Evolutionary conservation across 1,140 invertebrate genomes (phyloP).

Genomic region (Drosophila pseudoananassae): DNA sequence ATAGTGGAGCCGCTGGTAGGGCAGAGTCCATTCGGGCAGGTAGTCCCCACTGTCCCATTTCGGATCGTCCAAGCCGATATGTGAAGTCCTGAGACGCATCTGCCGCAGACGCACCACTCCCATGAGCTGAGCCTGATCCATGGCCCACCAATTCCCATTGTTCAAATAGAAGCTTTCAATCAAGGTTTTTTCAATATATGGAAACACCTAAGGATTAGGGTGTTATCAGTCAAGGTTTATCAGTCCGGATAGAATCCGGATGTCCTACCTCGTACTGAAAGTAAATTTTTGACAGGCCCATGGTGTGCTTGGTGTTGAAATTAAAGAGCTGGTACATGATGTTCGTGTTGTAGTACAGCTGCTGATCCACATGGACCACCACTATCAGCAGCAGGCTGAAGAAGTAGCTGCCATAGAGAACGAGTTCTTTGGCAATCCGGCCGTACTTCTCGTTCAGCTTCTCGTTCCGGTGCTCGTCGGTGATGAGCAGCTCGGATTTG

Average conservation of each 20-base stretch:
- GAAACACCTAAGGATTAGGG: constrained; percentile 20
- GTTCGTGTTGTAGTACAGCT: constrained; percentile 39
- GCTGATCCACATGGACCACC: constrained; percentile 14
- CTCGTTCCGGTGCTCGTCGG: constrained; percentile 52
- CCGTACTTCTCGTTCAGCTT: constrained; percentile 51
- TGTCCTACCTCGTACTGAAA: constrained; percentile 24
- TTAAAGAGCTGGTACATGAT: constrained; percentile 26
- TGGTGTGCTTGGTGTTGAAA: constrained; percentile 14
- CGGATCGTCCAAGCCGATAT: not conserved
- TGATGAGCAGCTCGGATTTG: constrained; percentile 48
- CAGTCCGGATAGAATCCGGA: no score
- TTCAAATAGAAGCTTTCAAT: constrained; percentile 28
- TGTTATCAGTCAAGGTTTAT: not conserved
- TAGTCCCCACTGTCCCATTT: constrained; percentile 18
- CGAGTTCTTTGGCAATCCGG: constrained; percentile 45
- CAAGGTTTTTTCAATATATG: constrained; percentile 38
- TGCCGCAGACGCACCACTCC: constrained; percentile 62
- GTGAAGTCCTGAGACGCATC: constrained; percentile 20
- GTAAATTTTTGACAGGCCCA: constrained; percentile 29
- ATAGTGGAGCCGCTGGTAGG: constrained; percentile 36
- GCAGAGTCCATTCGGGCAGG: constrained; percentile 50
- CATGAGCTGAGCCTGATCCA: constrained; percentile 41
- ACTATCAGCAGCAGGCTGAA: constrained; percentile 38
- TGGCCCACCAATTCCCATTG: constrained; percentile 46
- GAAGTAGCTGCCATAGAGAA: constrained; percentile 52